Conservation (phyloP, 2,113 vertebrate species). For the Solea senegalensis region DNA sequence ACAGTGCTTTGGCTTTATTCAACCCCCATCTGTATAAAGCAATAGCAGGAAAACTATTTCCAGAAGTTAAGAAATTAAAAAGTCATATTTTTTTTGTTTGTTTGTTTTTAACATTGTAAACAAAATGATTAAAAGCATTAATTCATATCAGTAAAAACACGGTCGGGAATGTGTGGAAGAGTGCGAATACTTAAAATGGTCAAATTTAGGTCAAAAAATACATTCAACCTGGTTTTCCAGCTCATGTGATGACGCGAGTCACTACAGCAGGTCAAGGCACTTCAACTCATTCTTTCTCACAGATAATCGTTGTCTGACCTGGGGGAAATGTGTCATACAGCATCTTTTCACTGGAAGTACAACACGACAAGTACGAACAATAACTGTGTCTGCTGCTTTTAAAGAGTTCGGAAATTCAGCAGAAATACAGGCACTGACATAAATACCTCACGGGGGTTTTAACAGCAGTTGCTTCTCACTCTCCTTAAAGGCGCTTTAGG, state of each 20-base stretch:
- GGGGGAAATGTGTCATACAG: too few relatives aligned
- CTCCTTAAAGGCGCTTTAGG: background rate
- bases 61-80: background rate
- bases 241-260: background rate
- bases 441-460: background rate
- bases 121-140: background rate
- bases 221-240: background rate
- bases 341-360: too few relatives aligned
- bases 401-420: background rate
- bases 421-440: background rate
- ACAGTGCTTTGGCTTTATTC: slow-evolving; percentile 48
- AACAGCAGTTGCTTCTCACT: background rate
- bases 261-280: slow-evolving; percentile 1
- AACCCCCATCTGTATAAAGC: slow-evolving; percentile 9
- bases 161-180: too few relatives aligned
- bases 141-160: background rate
- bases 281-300: too few relatives aligned
- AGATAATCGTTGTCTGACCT: too few relatives aligned
- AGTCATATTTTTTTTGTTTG: background rate
- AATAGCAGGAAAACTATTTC: background rate
- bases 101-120: slow-evolving; percentile 16
- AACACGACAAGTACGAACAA: too few relatives aligned
- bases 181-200: too few relatives aligned
- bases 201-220: background rate
- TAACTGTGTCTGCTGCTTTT: too few relatives aligned